phyloP scores from a whole-genome alignment of 2,797 vertebrate genomes.

The Myripristis jacobus region DNA sequence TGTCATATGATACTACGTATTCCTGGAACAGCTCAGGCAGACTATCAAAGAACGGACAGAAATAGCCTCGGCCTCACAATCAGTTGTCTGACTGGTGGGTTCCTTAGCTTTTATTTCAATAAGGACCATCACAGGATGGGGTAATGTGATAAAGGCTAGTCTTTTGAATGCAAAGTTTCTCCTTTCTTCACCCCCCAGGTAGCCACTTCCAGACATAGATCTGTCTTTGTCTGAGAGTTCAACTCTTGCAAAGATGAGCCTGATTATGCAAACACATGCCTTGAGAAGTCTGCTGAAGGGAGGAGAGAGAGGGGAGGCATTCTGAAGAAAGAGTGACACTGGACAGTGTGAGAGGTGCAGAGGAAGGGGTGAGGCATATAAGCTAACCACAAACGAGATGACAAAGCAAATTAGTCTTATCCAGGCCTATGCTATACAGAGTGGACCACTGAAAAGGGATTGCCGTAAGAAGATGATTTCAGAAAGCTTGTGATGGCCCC shows the following conservation, averaged over 20 bases:
- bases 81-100: background rate
- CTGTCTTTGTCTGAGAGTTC: slow-evolving; percentile 43
- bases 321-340: slow-evolving; percentile 21
- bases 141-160: slow-evolving; percentile 18
- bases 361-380: slow-evolving; percentile 28
- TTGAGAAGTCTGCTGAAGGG: slow-evolving; percentile 38
- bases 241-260: slow-evolving; percentile 42
- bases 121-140: background rate
- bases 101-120: background rate
- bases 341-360: slow-evolving; percentile 19
- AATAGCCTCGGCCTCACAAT: slow-evolving; percentile 32
- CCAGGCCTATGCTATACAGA: background rate
- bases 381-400: slow-evolving; percentile 9
- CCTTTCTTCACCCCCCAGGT: slow-evolving; percentile 74
- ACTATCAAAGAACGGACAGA: slow-evolving; percentile 32
- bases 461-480: slow-evolving; percentile 11
- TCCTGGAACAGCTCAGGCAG: slow-evolving; percentile 37
- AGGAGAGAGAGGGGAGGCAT: slow-evolving; percentile 23
- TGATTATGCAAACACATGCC: slow-evolving; percentile 40
- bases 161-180: slow-evolving; percentile 74
- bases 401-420: slow-evolving; percentile 1
- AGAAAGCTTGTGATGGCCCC: background rate
- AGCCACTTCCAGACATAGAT: slow-evolving; percentile 44
- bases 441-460: slow-evolving; percentile 25
- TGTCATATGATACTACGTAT: slow-evolving; percentile 51